phyloP scores from a whole-genome alignment of 1,140 invertebrate species.

The Plodia interpunctella region DNA sequence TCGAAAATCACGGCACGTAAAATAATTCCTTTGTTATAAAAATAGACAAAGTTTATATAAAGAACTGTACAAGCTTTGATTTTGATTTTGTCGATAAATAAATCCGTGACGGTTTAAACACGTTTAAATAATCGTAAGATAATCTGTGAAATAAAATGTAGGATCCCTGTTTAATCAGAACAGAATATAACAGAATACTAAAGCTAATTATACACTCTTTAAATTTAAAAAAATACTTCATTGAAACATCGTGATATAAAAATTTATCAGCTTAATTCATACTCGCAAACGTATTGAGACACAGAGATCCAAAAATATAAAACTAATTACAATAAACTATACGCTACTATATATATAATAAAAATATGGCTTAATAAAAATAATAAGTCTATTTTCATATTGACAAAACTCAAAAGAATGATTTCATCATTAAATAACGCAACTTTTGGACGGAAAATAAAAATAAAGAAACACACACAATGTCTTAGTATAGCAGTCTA shows the following conservation, averaged over 20 bases:
- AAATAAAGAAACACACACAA: slow-evolving; percentile 15
- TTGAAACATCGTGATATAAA: too few relatives aligned
- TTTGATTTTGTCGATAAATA: not conserved
- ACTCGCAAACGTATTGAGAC: not conserved
- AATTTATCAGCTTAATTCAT: too few relatives aligned
- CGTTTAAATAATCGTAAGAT: not conserved
- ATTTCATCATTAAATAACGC: not conserved
- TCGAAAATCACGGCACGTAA: too few relatives aligned
- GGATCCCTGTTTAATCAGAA: not conserved
- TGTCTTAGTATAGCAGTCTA: slow-evolving; percentile 19
- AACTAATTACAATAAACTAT: not conserved
- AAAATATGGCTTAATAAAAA: not conserved
- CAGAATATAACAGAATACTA: too few relatives aligned
- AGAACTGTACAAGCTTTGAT: not conserved
- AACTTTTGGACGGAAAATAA: slow-evolving; percentile 21
- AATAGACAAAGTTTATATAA: too few relatives aligned
- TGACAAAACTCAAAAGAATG: not conserved
- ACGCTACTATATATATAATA: not conserved
- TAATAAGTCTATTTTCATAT: not conserved
- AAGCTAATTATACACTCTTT: too few relatives aligned
- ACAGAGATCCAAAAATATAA: not conserved
- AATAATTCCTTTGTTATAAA: too few relatives aligned
- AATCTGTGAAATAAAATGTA: not conserved
- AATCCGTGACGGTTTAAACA: not conserved
- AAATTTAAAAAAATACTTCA: too few relatives aligned